Conservation (phyloP, 2,113 vertebrate species). For the Alouatta palliata region DNA sequence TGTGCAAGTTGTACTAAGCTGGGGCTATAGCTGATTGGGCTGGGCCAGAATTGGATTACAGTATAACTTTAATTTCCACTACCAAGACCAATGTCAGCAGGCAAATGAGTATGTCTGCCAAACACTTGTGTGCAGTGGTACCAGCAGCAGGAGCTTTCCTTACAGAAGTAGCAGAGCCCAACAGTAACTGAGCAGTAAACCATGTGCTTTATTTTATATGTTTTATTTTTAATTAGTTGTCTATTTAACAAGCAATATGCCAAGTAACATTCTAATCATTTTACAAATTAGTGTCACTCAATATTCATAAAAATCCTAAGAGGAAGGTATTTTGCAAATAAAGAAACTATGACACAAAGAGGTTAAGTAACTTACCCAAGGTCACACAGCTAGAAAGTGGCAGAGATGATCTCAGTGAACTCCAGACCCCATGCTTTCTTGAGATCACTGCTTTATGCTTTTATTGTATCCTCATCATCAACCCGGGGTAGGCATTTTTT, state of each 20-base stretch:
- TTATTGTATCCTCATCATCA: not conserved
- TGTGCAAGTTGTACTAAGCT: not conserved
- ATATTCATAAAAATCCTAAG: not conserved
- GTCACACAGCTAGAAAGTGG: not conserved
- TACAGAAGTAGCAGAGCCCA: not conserved
- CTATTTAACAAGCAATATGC: not conserved
- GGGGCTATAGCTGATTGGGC: not conserved
- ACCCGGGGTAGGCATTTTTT: accelerated
- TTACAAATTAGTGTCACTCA: not conserved
- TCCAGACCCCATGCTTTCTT: not conserved
- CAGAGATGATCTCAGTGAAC: not conserved
- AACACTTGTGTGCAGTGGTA: not conserved
- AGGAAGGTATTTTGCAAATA: not conserved
- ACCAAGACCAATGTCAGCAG: not conserved
- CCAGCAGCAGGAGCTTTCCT: not conserved
- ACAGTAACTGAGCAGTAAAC: not conserved
- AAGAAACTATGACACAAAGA: not conserved
- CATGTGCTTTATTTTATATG: not conserved
- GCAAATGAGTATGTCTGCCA: not conserved
- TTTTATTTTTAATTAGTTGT: not conserved
- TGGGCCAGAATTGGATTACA: not conserved
- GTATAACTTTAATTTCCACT: not conserved
- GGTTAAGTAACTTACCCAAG: not conserved
- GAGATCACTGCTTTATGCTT: not conserved
- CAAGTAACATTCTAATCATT: not conserved